A percentile compares a stretch with the other conserved stretches of the same genome.
phyloP scores from a whole-genome alignment of 2,113 vertebrate genomes.

The Ailurus styani region DNA sequence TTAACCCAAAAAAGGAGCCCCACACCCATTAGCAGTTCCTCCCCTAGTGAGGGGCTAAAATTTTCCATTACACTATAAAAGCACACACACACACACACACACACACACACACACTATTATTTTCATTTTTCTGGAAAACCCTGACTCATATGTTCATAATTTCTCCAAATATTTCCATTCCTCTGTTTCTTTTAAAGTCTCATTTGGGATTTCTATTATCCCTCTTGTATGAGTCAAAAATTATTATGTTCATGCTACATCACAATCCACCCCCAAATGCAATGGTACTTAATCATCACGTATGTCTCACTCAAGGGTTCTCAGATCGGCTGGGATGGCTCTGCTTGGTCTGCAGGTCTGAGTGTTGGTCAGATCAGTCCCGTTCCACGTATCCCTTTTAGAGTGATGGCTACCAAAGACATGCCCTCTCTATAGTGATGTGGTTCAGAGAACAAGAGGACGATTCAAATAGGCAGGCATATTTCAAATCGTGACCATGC shows the following conservation, averaged over 20 bases:
- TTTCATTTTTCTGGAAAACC: neutral
- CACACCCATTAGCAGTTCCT: accelerated
- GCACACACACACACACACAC: neutral
- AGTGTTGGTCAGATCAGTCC: neutral
- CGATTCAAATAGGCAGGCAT: neutral
- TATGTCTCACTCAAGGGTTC: neutral
- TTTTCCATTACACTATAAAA: neutral
- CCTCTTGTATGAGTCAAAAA: neutral
- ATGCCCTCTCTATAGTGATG: neutral
- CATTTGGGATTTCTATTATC: neutral
- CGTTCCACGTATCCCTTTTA: neutral
- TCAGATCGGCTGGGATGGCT: neutral
- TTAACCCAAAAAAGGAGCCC: neutral
- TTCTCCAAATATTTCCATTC: neutral
- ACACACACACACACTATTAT: neutral
- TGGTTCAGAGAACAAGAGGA: neutral
- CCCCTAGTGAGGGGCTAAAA: neutral
- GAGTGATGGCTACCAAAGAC: neutral
- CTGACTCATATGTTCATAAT: neutral
- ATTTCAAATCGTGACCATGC: neutral
- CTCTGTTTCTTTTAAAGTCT: neutral
- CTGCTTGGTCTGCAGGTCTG: neutral
- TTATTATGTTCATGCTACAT: neutral
- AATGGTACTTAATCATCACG: neutral
- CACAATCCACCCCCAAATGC: neutral